Evolutionary conservation across 1,140 invertebrate genomes (phyloP).

Genomic region (Bombyx mandarina): DNA sequence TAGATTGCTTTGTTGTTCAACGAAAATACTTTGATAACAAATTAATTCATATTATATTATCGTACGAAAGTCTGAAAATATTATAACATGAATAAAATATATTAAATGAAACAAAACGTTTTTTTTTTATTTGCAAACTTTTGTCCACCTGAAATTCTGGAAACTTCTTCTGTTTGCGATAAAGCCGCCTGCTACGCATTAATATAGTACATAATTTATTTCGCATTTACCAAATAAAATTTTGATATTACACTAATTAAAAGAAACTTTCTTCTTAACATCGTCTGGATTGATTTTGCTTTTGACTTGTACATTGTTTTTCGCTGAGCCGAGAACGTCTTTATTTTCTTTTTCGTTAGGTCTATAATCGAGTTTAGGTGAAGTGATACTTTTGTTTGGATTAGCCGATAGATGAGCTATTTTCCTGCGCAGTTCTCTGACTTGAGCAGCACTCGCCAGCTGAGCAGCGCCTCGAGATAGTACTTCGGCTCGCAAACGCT

Average conservation of each 20-base stretch:
- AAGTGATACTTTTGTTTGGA: background rate
- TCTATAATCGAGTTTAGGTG: constrained; percentile 12
- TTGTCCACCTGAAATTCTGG: too few relatives aligned
- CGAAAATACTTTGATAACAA: too few relatives aligned
- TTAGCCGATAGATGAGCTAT: constrained; percentile 25
- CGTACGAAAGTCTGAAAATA: too few relatives aligned
- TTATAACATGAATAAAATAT: too few relatives aligned
- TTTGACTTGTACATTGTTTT: background rate
- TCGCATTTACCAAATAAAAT: constrained; percentile 1
- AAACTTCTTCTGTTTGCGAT: too few relatives aligned
- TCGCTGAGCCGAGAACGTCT: constrained; percentile 1
- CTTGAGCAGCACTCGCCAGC: constrained; percentile 40
- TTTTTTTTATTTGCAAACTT: too few relatives aligned
- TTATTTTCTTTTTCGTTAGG: constrained; percentile 14
- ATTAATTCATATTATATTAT: too few relatives aligned
- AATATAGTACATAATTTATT: background rate
- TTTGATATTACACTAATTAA: constrained; percentile 24
- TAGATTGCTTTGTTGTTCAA: too few relatives aligned
- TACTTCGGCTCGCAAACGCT: constrained; percentile 37
- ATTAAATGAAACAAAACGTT: too few relatives aligned
- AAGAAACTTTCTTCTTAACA: constrained; percentile 53
- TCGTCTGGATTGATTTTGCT: constrained; percentile 25
- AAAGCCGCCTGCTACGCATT: too few relatives aligned
- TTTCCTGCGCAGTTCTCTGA: constrained; percentile 44
- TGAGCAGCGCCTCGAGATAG: constrained; percentile 38